Percentiles rank a stretch among this genome's conserved stretches.
phyloP scores from a whole-genome alignment of 2,113 vertebrate genomes.

The Takifugu flavidus region DNA sequence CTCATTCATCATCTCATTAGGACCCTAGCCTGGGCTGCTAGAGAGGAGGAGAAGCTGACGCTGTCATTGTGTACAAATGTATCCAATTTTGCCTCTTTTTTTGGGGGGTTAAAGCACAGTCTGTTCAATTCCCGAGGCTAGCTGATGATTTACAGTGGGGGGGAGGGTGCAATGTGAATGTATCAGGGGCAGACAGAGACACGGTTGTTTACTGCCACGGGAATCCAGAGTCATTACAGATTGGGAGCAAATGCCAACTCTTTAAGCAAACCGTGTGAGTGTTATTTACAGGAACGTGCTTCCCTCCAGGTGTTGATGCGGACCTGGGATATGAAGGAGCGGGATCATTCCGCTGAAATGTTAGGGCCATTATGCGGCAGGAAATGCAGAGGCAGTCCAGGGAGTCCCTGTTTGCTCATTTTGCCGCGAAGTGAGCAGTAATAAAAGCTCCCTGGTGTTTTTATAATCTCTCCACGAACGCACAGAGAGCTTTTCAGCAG shows the following conservation, averaged over 20 bases:
- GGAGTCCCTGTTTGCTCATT: conserved; percentile 23
- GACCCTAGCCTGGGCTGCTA: conserved; percentile 36
- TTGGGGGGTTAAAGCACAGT: conserved; percentile 33
- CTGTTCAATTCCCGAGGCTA: conserved; percentile 46
- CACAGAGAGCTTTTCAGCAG: conserved; percentile 12
- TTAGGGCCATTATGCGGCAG: conserved; percentile 34
- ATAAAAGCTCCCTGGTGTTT: conserved; percentile 52
- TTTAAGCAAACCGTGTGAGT: conserved; percentile 39
- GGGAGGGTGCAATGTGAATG: conserved; percentile 36
- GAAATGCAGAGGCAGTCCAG: conserved; percentile 23
- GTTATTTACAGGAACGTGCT: conserved; percentile 13
- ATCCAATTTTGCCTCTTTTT: conserved; percentile 32
- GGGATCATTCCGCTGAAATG: conserved; percentile 40
- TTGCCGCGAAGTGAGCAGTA: conserved; percentile 53
- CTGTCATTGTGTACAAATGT: conserved; percentile 54
- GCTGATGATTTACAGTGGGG: conserved; percentile 30
- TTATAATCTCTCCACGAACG: conserved; percentile 20
- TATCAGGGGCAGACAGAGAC: conserved; percentile 47
- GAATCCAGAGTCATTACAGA: conserved; percentile 44
- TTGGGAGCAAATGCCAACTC: conserved; percentile 41
- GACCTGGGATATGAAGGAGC: conserved; percentile 34
- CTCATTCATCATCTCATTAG: conserved; percentile 76
- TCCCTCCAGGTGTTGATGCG: conserved; percentile 48
- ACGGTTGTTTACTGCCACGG: conserved; percentile 54
- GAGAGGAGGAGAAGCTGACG: conserved; percentile 7